Percentiles rank a stretch among this genome's conserved stretches.
phyloP scores from a whole-genome alignment of 2,113 vertebrate species.

The Sardina pilchardus region DNA sequence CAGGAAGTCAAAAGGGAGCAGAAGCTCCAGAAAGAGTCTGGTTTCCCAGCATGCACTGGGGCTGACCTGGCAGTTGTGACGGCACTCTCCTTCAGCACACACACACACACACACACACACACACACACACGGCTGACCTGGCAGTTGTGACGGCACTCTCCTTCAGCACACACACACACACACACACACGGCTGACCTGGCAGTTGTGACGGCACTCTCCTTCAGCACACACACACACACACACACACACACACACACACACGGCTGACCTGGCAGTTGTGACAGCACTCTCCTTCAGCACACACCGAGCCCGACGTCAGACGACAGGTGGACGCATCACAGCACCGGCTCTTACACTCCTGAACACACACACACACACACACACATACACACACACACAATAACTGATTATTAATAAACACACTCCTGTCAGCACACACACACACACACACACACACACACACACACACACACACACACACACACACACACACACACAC shows the following conservation, averaged over 20 bases:
- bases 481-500: conserved; percentile 1
- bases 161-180: too few species aligned
- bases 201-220: too few species aligned
- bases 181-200: too few species aligned
- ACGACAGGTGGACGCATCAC: conserved; percentile 79
- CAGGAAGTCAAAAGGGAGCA: background rate
- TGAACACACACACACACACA: conserved; percentile 49
- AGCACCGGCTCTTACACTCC: conserved; percentile 81
- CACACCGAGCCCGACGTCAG: conserved; percentile 76
- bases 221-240: too few species aligned
- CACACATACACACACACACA: background rate
- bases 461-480: background rate
- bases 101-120: too few species aligned
- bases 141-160: too few species aligned
- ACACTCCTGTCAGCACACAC: too few species aligned
- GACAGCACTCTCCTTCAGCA: conserved; percentile 79
- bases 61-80: conserved; percentile 76
- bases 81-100: conserved; percentile 82
- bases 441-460: conserved; percentile 56
- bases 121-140: too few species aligned
- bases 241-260: too few species aligned
- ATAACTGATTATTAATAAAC: too few species aligned
- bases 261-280: conserved; percentile 77
- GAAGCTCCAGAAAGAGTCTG: too few species aligned
- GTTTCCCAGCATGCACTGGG: background rate